A percentile compares a stretch with the other conserved stretches of the same genome.
Conservation (phyloP, 2,797 vertebrate species). For the Poecilia picta region DNA sequence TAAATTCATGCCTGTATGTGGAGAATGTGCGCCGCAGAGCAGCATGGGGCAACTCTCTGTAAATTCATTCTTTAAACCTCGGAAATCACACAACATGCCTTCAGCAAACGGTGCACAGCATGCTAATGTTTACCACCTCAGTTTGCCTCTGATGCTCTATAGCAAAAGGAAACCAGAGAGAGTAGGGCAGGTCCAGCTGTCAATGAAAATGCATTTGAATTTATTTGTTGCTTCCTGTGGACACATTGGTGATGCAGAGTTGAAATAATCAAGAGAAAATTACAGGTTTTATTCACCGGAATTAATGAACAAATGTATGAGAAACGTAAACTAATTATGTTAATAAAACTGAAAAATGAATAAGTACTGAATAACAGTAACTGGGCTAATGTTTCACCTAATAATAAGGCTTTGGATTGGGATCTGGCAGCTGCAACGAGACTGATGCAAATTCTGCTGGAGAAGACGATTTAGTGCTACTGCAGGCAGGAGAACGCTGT, state of each 20-base stretch:
- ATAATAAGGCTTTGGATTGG: not conserved
- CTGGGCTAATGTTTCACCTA: not conserved
- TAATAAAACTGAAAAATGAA: not conserved
- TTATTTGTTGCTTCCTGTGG: conserved; percentile 4
- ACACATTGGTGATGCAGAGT: not conserved
- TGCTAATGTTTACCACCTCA: conserved; percentile 56
- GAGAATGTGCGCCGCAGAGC: conserved; percentile 14
- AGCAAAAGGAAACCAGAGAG: conserved; percentile 37
- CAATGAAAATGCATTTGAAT: conserved; percentile 13
- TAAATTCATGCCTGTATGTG: conserved; percentile 17
- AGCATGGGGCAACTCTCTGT: conserved; percentile 42
- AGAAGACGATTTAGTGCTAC: not conserved
- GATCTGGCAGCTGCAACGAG: not conserved
- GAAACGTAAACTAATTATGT: not conserved
- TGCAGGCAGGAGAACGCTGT: conserved; percentile 7
- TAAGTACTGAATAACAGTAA: not conserved
- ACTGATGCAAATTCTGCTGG: conserved; percentile 6
- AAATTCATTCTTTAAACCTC: conserved; percentile 50
- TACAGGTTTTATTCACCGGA: not conserved
- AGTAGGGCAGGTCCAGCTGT: conserved; percentile 48
- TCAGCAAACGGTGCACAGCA: conserved; percentile 56
- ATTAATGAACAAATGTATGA: not conserved
- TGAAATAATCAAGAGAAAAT: not conserved
- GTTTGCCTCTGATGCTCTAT: conserved; percentile 29
- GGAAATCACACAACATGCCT: conserved; percentile 56